These are phyloP conservation scores for Ditylenchus weischeri DNA, from an alignment of 2,888 invertebrate species.

Conservation along the genomic window DNA sequence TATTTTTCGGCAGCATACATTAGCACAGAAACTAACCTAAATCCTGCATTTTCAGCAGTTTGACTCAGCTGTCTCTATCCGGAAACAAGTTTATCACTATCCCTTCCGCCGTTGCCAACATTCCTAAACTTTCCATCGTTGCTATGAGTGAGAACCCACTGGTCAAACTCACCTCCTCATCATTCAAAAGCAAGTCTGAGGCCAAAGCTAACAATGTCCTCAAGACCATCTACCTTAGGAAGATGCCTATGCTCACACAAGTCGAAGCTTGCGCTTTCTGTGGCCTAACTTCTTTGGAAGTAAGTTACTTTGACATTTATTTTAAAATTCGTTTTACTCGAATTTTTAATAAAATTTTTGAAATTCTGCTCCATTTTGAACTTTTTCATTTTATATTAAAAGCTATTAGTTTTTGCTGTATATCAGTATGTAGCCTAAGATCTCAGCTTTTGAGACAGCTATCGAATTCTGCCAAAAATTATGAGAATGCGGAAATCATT, in stretches of 20 bases:
- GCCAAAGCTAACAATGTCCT: not conserved
- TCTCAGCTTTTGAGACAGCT: no score
- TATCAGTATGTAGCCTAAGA: no score
- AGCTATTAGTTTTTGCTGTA: no score
- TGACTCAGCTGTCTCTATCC: constrained; percentile 2
- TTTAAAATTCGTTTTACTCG: not conserved
- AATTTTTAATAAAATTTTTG: no score
- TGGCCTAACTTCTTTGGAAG: not conserved
- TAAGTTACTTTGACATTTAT: not conserved
- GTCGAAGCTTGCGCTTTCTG: constrained; percentile 9
- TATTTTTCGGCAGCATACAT: no score
- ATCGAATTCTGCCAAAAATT: no score
- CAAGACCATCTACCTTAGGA: not conserved
- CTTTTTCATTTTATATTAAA: no score
- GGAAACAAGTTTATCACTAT: not conserved
- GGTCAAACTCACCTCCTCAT: not conserved
- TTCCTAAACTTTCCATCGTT: not conserved
- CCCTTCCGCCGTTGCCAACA: not conserved
- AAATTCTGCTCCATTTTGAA: no score
- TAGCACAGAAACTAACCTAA: no score
- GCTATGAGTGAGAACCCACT: not conserved
- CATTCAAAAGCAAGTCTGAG: not conserved
- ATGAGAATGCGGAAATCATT: no score
- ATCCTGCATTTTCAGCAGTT: not conserved
- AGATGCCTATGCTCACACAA: not conserved